phyloP scores from a whole-genome alignment of 1,140 invertebrate species.

The Myzus persicae region DNA sequence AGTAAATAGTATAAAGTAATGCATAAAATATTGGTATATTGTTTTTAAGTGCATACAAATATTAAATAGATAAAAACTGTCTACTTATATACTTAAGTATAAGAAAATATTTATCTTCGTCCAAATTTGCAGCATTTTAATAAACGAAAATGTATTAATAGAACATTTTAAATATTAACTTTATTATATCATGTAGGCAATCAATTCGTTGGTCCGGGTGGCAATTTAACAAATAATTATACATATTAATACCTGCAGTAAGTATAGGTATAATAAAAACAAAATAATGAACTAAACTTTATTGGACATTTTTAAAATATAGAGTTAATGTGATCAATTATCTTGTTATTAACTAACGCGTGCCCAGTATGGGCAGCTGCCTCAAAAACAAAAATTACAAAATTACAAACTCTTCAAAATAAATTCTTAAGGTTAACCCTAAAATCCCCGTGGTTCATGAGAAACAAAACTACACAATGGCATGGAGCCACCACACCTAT shows the following conservation, averaged over 20 bases:
- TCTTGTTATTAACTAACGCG: background rate
- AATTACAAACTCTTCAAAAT: too few relatives aligned
- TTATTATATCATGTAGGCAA: background rate
- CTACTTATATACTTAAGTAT: background rate
- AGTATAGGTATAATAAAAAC: background rate
- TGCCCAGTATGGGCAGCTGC: too few relatives aligned
- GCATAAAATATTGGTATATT: background rate
- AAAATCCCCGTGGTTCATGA: too few relatives aligned
- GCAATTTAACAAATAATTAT: background rate
- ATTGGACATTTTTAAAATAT: background rate
- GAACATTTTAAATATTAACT: background rate
- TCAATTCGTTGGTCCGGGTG: too few relatives aligned
- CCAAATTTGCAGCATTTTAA: background rate
- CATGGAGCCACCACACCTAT: too few relatives aligned
- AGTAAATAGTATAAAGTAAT: background rate
- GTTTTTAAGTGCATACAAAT: background rate
- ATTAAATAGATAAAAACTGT: background rate
- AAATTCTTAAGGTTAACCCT: too few relatives aligned
- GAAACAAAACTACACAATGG: too few relatives aligned
- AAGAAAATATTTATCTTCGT: background rate
- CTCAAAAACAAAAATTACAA: too few relatives aligned
- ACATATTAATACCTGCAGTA: background rate
- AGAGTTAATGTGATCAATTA: background rate
- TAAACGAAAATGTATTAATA: background rate
- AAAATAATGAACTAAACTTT: background rate